These are phyloP conservation scores for Sceliomorpha sp. DNA, from an alignment of 2,888 invertebrate genomes.

Conservation along the genomic window DNA sequence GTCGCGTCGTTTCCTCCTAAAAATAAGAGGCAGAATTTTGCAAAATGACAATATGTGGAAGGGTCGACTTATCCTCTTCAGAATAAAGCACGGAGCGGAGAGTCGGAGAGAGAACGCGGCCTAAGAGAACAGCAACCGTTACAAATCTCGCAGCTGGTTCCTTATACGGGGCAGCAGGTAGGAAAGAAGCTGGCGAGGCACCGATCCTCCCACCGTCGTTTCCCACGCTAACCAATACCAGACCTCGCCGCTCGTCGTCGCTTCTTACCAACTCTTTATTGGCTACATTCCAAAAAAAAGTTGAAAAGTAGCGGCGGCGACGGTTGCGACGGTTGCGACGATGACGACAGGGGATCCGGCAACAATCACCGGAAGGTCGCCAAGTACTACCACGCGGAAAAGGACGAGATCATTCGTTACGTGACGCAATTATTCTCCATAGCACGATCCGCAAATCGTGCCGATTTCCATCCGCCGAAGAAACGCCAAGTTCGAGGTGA, in stretches of 20 bases:
- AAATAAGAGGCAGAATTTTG: too few relatives aligned
- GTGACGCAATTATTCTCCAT: slow-evolving; percentile 39
- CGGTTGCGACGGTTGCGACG: too few relatives aligned
- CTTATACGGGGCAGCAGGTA: slow-evolving; percentile 1
- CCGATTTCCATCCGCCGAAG: neutral
- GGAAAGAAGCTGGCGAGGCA: neutral
- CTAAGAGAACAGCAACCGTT: slow-evolving; percentile 18
- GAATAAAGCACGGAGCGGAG: too few relatives aligned
- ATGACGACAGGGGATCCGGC: too few relatives aligned
- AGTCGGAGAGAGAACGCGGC: too few relatives aligned
- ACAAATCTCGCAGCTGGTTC: slow-evolving; percentile 20
- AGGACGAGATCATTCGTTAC: slow-evolving; percentile 35
- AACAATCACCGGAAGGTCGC: too few relatives aligned
- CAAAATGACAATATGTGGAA: too few relatives aligned
- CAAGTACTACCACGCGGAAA: slow-evolving; percentile 19
- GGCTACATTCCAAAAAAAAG: slow-evolving; percentile 16
- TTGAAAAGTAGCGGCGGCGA: slow-evolving; percentile 16
- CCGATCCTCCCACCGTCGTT: slow-evolving; percentile 13
- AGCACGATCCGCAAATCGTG: slow-evolving; percentile 14
- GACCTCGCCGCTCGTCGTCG: slow-evolving; percentile 13
- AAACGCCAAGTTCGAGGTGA: neutral
- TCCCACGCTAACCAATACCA: slow-evolving; percentile 44
- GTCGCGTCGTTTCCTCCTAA: too few relatives aligned
- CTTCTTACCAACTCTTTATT: slow-evolving; percentile 2
- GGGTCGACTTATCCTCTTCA: too few relatives aligned